These are phyloP conservation scores for Hesperophylax magnus DNA, from an alignment of 1,140 invertebrate species.

Conservation along the genomic window DNA sequence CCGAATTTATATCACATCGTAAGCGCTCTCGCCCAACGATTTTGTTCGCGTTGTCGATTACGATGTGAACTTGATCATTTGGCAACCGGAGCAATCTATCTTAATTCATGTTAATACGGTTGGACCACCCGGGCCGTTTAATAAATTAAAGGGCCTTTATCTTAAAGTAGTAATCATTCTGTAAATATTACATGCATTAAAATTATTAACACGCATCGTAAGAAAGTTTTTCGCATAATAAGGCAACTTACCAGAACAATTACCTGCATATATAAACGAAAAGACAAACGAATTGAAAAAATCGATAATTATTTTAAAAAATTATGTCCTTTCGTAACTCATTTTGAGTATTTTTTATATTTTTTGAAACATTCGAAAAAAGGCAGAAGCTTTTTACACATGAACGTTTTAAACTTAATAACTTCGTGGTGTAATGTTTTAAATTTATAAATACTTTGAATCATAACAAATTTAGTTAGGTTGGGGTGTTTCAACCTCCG, in stretches of 20 bases:
- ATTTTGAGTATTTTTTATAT: too few species aligned
- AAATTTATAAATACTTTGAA: too few species aligned
- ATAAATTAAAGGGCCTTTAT: neutral
- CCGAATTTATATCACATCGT: constrained; percentile 3
- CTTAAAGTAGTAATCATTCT: neutral
- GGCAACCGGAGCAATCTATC: constrained; percentile 4
- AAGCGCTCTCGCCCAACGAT: neutral
- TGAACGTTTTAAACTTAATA: too few species aligned
- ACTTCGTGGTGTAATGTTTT: too few species aligned
- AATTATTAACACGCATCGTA: neutral
- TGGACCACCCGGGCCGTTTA: constrained; percentile 5
- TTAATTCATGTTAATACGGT: neutral
- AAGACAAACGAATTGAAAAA: too few species aligned
- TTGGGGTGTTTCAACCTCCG: too few species aligned
- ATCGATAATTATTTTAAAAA: too few species aligned
- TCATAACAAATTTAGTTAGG: too few species aligned
- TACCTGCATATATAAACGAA: too few species aligned
- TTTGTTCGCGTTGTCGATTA: constrained; percentile 1
- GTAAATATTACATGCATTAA: constrained; percentile 12
- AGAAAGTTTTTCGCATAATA: neutral
- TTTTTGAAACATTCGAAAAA: too few species aligned
- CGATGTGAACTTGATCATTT: neutral
- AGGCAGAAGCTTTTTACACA: too few species aligned
- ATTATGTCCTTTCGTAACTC: too few species aligned
- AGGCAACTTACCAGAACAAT: neutral